Conservation (phyloP, 1,140 invertebrate genomes). For the Holotrichia oblita region DNA sequence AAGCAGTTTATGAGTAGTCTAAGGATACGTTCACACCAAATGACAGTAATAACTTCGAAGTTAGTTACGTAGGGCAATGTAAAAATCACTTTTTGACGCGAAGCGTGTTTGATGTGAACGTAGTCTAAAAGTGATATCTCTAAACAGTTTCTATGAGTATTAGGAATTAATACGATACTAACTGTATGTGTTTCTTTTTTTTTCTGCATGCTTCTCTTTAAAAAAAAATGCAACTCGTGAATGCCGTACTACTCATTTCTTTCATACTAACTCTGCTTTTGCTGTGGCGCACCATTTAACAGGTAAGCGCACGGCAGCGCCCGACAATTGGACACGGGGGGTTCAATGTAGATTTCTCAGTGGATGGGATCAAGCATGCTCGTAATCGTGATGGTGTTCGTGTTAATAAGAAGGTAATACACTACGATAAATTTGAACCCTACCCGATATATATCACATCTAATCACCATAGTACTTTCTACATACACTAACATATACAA, state of each 20-base stretch:
- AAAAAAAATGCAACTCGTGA: constrained; percentile 6
- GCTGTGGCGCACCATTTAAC: constrained; percentile 55
- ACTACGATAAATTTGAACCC: background rate
- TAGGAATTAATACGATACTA: background rate
- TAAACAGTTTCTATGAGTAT: no score
- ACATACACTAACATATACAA: no score
- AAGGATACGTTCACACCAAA: no score
- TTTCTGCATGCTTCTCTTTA: constrained; percentile 26
- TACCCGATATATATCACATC: background rate
- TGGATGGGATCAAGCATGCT: constrained; percentile 62
- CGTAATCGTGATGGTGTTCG: constrained; percentile 60
- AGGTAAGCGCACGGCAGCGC: constrained; percentile 62
- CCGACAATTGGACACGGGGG: constrained; percentile 61
- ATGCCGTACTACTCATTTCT: constrained; percentile 38
- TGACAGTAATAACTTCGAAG: no score
- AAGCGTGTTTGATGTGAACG: no score
- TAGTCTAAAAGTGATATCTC: no score
- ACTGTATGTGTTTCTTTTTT: background rate
- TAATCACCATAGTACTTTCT: no score
- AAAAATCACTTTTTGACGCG: no score
- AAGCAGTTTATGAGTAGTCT: no score
- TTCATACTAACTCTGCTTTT: constrained; percentile 56
- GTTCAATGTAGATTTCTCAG: constrained; percentile 62
- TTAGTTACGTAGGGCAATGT: no score
- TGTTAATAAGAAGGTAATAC: constrained; percentile 53